Conservation (phyloP, 2,113 vertebrate species). For the Phylloscopus whistleri region DNA sequence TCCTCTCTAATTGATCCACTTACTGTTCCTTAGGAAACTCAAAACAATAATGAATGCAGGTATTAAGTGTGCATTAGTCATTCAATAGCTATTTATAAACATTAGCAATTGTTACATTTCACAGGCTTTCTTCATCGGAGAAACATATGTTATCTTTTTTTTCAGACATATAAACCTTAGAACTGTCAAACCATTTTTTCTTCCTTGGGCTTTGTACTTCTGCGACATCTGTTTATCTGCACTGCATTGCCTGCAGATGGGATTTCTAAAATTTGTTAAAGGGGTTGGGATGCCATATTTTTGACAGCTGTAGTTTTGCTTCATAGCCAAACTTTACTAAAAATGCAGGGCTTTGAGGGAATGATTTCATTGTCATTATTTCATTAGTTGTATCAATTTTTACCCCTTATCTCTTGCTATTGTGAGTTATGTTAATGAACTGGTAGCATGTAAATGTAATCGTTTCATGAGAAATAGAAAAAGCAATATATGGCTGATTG, state of each 20-base stretch:
- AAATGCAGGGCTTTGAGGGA: conserved; percentile 35
- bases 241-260: conserved; percentile 65
- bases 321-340: conserved; percentile 58
- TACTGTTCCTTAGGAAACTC: conserved; percentile 85
- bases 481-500: conserved; percentile 30
- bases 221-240: conserved; percentile 67
- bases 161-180: conserved; percentile 61
- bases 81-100: conserved; percentile 91
- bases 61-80: conserved; percentile 86
- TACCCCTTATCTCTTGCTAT: background rate
- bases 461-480: conserved; percentile 27
- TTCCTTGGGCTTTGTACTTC: conserved; percentile 61
- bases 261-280: conserved; percentile 53
- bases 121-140: conserved; percentile 22
- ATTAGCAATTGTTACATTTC: conserved; percentile 61
- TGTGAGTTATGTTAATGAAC: conserved; percentile 4
- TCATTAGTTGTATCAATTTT: conserved; percentile 25
- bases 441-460: background rate
- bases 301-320: conserved; percentile 64
- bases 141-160: conserved; percentile 66
- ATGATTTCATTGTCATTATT: conserved; percentile 9
- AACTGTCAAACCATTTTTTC: conserved; percentile 60
- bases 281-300: conserved; percentile 60
- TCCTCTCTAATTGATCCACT: conserved; percentile 95
- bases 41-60: conserved; percentile 80